Evolutionary conservation across 2,888 invertebrate genomes (phyloP).

Genomic region (Dendrolimus houi): DNA sequence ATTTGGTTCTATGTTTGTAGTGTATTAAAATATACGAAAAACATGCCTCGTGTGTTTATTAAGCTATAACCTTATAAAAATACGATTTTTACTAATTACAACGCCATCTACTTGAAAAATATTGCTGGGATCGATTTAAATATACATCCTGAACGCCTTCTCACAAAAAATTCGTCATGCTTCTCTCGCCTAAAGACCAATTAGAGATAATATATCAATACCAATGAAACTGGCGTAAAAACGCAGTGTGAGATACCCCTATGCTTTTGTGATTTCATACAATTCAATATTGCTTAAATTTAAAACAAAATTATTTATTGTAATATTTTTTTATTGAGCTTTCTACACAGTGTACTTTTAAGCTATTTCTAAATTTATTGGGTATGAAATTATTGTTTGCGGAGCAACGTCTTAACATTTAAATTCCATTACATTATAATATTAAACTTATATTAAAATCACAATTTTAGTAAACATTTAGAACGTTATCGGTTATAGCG

Average conservation of each 20-base stretch:
- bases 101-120: no score
- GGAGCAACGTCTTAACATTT: conserved; percentile 35
- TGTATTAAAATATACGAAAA: no score
- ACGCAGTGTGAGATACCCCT: conserved; percentile 61
- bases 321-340: conserved; percentile 40
- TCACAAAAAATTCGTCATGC: conserved; percentile 32
- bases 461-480: no score
- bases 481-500: no score
- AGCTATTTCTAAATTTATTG: conserved; percentile 72
- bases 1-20: no score
- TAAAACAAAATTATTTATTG: conserved; percentile 44
- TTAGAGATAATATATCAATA: conserved; percentile 43
- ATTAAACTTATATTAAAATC: no score
- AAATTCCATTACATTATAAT: no score
- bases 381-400: conserved; percentile 50
- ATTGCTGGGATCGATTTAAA: no score
- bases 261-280: conserved; percentile 60
- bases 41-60: no score
- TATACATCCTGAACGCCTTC: not conserved
- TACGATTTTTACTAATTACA: no score
- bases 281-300: conserved; percentile 61
- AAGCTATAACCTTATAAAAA: no score
- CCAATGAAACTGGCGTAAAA: conserved; percentile 18
- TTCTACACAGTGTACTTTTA: conserved; percentile 50
- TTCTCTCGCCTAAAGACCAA: conserved; percentile 66